Evolutionary conservation across 2,797 vertebrate species (phyloP).

Genomic region (Poeciliopsis gracilis): DNA sequence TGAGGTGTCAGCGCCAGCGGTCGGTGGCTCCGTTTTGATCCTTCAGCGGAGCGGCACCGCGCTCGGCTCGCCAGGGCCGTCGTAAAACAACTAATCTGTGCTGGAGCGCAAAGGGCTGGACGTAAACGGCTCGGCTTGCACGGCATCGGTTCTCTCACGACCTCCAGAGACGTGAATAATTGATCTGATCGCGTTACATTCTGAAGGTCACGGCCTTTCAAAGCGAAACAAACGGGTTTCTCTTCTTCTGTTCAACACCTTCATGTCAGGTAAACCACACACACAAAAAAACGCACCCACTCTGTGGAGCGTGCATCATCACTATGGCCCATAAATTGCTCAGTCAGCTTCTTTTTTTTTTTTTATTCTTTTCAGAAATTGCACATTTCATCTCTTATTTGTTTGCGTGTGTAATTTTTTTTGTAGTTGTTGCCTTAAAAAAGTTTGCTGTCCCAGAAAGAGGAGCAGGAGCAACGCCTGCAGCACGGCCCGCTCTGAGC

Average conservation of each 20-base stretch:
- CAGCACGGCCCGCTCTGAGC: constrained; percentile 49
- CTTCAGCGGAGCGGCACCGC: background rate
- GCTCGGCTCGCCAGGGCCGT: background rate
- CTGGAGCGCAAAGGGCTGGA: constrained; percentile 10
- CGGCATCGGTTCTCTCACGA: constrained; percentile 17
- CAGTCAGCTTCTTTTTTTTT: constrained; percentile 59
- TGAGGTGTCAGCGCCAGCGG: constrained; percentile 33
- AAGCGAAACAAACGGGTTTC: constrained; percentile 50
- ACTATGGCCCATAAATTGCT: constrained; percentile 48
- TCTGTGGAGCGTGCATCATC: constrained; percentile 8
- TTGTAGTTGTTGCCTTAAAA: constrained; percentile 50
- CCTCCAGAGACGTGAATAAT: constrained; percentile 59
- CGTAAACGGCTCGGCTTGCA: constrained; percentile 38
- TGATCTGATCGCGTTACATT: constrained; percentile 47
- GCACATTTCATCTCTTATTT: constrained; percentile 71
- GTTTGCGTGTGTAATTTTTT: constrained; percentile 43
- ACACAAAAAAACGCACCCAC: background rate
- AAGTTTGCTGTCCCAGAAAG: constrained; percentile 69
- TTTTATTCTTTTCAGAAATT: constrained; percentile 46
- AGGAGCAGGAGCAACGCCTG: constrained; percentile 11
- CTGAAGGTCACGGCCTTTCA: constrained; percentile 47
- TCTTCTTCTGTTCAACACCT: constrained; percentile 5
- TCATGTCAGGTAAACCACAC: constrained; percentile 20
- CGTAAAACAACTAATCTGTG: constrained; percentile 28
- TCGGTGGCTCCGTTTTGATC: constrained; percentile 2